Conservation (phyloP, 2,888 invertebrate genomes). For the Malacosoma neustria region DNA sequence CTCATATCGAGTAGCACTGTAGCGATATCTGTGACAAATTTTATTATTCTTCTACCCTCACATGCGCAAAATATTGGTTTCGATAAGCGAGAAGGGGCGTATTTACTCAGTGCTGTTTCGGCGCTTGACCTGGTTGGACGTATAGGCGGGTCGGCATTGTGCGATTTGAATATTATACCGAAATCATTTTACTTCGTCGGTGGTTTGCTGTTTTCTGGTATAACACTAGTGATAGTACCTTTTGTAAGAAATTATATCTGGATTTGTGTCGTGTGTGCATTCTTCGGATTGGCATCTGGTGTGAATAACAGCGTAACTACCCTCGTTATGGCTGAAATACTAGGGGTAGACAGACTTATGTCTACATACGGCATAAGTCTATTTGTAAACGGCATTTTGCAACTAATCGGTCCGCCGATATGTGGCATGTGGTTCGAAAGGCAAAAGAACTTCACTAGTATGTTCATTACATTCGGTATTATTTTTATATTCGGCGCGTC, state of each 20-base stretch:
- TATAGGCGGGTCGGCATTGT: slow-evolving; percentile 88
- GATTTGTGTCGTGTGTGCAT: slow-evolving; percentile 81
- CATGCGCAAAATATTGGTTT: slow-evolving; percentile 83
- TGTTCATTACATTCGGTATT: slow-evolving; percentile 84
- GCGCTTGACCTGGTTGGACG: slow-evolving; percentile 87
- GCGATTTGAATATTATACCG: slow-evolving; percentile 85
- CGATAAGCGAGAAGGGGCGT: slow-evolving; percentile 81
- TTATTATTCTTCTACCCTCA: slow-evolving; percentile 87
- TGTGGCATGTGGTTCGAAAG: slow-evolving; percentile 83
- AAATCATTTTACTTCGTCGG: slow-evolving; percentile 89
- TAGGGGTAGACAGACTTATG: slow-evolving; percentile 88
- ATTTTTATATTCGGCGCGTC: slow-evolving; percentile 82
- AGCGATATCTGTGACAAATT: slow-evolving; percentile 91
- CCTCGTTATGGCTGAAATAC: slow-evolving; percentile 89
- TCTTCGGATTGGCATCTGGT: slow-evolving; percentile 88
- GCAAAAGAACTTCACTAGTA: slow-evolving; percentile 77
- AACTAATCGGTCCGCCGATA: slow-evolving; percentile 86
- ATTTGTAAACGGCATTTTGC: slow-evolving; percentile 88
- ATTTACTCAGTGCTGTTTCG: slow-evolving; percentile 86
- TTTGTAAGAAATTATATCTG: slow-evolving; percentile 76
- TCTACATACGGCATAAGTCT: slow-evolving; percentile 91
- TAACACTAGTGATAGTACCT: slow-evolving; percentile 82
- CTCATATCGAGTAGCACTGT: slow-evolving; percentile 89
- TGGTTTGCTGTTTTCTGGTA: slow-evolving; percentile 84
- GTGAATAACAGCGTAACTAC: slow-evolving; percentile 90